Conservation (phyloP, 2,888 invertebrate genomes). For the Aphodius granarius region DNA sequence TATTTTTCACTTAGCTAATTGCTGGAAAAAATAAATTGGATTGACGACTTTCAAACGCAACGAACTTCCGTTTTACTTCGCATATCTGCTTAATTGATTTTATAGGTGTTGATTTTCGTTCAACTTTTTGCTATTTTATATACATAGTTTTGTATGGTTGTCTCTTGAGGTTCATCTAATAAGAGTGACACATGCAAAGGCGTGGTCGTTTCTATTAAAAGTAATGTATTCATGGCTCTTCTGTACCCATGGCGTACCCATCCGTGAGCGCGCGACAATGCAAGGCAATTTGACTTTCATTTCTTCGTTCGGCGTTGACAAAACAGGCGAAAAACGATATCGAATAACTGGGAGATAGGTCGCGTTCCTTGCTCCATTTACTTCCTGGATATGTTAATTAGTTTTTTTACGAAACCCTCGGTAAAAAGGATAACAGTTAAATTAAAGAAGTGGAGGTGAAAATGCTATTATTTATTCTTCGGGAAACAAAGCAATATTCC, state of each 20-base stretch:
- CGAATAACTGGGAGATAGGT: not conserved
- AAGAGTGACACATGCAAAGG: not conserved
- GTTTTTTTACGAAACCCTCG: not conserved
- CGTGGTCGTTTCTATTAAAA: not conserved
- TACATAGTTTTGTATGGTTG: no score
- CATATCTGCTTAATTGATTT: no score
- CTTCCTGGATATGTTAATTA: not conserved
- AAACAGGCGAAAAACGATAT: not conserved
- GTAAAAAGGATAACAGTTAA: not conserved
- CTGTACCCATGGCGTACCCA: not conserved
- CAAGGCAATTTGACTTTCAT: not conserved
- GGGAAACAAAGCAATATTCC: not conserved
- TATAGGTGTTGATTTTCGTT: no score
- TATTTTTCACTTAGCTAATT: not conserved
- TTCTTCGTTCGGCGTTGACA: not conserved
- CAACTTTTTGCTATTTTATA: no score
- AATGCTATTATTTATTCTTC: no score
- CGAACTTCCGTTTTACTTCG: no score
- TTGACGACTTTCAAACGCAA: not conserved
- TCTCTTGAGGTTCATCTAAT: no score
- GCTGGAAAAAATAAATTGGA: not conserved
- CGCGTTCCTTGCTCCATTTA: not conserved
- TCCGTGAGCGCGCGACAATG: not conserved
- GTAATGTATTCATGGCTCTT: not conserved
- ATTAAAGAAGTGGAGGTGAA: not conserved